Evolutionary conservation across 2,797 vertebrate species (phyloP).

Genomic region (Leuciscus waleckii): DNA sequence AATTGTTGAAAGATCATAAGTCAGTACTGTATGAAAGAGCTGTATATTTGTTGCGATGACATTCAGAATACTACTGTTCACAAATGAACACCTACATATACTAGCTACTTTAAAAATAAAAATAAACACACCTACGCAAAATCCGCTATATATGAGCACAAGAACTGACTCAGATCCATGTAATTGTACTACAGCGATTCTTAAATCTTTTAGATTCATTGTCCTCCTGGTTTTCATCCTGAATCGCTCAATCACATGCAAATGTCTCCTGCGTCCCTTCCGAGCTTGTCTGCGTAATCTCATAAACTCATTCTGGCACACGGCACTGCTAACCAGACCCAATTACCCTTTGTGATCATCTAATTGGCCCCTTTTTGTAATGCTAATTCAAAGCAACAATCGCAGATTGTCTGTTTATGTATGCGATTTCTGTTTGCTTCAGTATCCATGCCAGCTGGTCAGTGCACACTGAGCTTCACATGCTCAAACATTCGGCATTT

Average conservation of each 20-base stretch:
- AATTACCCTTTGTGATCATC: conserved; percentile 54
- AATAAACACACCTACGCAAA: background rate
- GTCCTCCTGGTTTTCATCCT: conserved; percentile 39
- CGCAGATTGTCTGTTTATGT: conserved; percentile 34
- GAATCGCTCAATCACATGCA: conserved; percentile 58
- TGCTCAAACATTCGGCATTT: conserved; percentile 10
- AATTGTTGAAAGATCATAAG: background rate
- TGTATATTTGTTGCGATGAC: background rate
- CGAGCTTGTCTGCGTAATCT: conserved; percentile 54
- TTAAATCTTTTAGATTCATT: conserved; percentile 26
- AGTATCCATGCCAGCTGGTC: conserved; percentile 38
- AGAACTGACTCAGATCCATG: conserved; percentile 19
- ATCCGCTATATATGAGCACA: background rate
- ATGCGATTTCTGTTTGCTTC: conserved; percentile 33
- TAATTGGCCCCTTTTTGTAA: conserved; percentile 47
- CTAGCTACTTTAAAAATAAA: background rate
- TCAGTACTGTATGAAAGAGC: background rate
- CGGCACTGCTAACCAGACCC: conserved; percentile 38
- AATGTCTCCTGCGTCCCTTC: conserved; percentile 41
- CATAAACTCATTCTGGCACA: conserved; percentile 53
- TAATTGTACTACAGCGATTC: conserved; percentile 8
- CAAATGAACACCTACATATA: background rate
- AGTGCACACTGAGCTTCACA: background rate
- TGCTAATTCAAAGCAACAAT: conserved; percentile 46
- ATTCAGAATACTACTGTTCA: background rate